These are phyloP conservation scores for Liolophura sinensis DNA, from an alignment of 1,140 invertebrate species.

Conservation along the genomic window DNA sequence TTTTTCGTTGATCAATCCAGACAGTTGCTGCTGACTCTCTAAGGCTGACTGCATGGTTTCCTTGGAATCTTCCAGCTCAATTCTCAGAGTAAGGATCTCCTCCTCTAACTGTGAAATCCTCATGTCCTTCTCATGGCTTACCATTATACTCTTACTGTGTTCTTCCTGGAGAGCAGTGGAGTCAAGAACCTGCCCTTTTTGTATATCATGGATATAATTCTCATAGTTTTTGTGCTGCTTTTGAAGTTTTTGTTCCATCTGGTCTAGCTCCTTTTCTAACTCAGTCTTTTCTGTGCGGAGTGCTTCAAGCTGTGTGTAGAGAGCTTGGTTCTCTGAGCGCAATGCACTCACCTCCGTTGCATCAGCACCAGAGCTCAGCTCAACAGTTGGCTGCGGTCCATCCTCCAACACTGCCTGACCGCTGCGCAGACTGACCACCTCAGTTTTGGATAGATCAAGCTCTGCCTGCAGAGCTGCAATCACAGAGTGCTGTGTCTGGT, in stretches of 20 bases:
- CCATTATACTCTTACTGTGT: conserved; percentile 26
- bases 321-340: conserved; percentile 1
- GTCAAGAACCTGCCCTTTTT: conserved; percentile 24
- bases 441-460: neutral
- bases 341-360: neutral
- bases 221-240: conserved; percentile 35
- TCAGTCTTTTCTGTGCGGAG: conserved; percentile 19
- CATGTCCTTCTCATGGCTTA: conserved; percentile 32
- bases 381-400: neutral
- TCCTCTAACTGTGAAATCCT: conserved; percentile 27
- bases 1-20: conserved; percentile 19
- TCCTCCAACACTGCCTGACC: neutral
- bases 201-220: conserved; percentile 33
- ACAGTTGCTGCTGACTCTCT: conserved; percentile 18
- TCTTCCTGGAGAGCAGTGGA: conserved; percentile 20
- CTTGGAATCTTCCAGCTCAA: conserved; percentile 18
- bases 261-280: conserved; percentile 24
- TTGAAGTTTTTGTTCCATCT: conserved; percentile 20
- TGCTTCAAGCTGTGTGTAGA: conserved; percentile 21
- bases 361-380: neutral
- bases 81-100: conserved; percentile 18
- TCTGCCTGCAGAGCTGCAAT: conserved; percentile 1
- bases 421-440: too few relatives aligned
- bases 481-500: too few relatives aligned
- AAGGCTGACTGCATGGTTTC: conserved; percentile 17